A percentile compares a stretch with the other conserved stretches of the same genome.
phyloP scores from a whole-genome alignment of 1,140 invertebrate species.

The Amphibalanus amphitrite region DNA sequence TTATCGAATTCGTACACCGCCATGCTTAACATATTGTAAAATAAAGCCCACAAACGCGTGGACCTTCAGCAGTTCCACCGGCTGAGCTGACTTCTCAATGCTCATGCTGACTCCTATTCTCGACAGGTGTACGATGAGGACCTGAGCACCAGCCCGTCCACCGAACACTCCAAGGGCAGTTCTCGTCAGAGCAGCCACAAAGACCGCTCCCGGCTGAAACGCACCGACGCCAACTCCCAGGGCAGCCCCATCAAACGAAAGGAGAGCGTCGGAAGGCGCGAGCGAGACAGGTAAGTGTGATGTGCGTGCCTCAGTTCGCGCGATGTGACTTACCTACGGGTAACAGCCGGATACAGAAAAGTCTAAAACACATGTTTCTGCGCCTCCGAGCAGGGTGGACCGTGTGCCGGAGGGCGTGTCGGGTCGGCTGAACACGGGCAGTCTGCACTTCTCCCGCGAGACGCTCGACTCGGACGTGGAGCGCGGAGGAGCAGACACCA shows the following conservation, averaged over 20 bases:
- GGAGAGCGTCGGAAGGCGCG: background rate
- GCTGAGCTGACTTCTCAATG: background rate
- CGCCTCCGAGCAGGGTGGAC: background rate
- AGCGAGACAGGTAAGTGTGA: background rate
- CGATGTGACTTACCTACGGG: background rate
- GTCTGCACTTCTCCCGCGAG: slow-evolving; percentile 18
- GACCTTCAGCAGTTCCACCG: background rate
- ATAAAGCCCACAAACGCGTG: background rate
- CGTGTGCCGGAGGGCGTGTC: background rate
- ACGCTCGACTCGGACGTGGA: slow-evolving; percentile 20
- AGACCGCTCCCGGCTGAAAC: background rate
- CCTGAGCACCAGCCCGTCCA: background rate
- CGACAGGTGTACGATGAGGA: background rate
- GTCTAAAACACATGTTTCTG: background rate
- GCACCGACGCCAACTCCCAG: background rate
- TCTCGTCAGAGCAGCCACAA: background rate
- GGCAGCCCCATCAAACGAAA: background rate
- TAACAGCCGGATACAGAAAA: background rate
- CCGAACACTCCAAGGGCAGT: background rate
- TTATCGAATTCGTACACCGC: background rate
- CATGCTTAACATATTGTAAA: background rate
- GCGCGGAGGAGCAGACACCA: slow-evolving; percentile 5
- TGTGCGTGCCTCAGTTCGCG: background rate
- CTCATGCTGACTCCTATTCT: background rate
- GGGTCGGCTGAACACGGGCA: background rate